phyloP scores from a whole-genome alignment of 2,113 vertebrate species.

The Cochlearius cochlearius region DNA sequence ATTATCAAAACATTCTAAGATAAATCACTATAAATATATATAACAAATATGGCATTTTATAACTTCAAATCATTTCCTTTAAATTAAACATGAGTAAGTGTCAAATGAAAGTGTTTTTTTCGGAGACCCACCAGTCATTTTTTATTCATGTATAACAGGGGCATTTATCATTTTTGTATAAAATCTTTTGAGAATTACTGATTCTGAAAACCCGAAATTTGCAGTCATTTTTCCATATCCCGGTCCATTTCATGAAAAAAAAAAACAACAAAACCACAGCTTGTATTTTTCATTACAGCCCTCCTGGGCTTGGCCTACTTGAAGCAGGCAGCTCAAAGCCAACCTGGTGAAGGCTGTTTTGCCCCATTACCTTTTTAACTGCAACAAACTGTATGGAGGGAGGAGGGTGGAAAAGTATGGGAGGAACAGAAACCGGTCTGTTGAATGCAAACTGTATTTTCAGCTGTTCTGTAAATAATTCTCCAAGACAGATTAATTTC shows the following conservation, averaged over 20 bases:
- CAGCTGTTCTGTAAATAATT: background rate
- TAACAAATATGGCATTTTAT: background rate
- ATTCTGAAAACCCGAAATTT: background rate
- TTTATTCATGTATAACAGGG: background rate
- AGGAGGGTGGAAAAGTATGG: background rate
- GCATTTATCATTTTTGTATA: background rate
- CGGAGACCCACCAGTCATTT: rapidly evolving
- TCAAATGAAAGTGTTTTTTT: background rate
- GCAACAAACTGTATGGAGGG: background rate
- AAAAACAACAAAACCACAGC: background rate
- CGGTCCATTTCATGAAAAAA: background rate
- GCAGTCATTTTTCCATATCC: background rate
- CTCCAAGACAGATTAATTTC: background rate
- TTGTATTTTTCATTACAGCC: background rate
- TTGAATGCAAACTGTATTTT: background rate
- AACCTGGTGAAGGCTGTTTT: background rate
- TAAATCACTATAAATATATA: background rate
- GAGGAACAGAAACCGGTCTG: background rate
- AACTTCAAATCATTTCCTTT: background rate
- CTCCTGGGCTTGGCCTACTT: background rate
- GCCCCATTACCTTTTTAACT: background rate
- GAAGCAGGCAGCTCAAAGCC: background rate
- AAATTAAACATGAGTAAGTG: background rate
- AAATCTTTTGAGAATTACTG: background rate
- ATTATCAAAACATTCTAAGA: background rate